Evolutionary conservation across 2,888 invertebrate species (phyloP).

Genomic region (Eudasyphora cyanicolor): DNA sequence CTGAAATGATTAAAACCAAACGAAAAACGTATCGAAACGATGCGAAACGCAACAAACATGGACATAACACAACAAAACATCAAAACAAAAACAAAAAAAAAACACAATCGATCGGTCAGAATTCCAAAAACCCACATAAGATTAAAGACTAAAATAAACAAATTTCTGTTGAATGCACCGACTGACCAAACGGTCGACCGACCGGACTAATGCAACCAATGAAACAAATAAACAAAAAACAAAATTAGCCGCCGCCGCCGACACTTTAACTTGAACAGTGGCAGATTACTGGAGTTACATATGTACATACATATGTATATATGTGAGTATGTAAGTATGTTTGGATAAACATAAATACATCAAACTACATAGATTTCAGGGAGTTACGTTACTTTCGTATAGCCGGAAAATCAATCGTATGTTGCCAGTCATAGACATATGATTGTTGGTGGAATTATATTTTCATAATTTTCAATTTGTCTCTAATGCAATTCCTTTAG

Average conservation of each 20-base stretch:
- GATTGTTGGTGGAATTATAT: too few species aligned
- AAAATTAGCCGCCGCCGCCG: too few species aligned
- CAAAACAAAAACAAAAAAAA: too few species aligned
- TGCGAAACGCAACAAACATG: conserved; percentile 29
- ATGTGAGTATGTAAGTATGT: not conserved
- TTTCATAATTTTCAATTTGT: too few species aligned
- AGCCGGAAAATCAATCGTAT: too few species aligned
- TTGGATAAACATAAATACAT: not conserved
- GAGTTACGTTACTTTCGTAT: too few species aligned
- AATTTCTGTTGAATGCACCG: conserved; percentile 28
- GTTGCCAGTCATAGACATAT: too few species aligned
- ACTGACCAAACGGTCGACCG: too few species aligned
- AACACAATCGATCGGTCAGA: conserved; percentile 44
- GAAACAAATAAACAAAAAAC: too few species aligned
- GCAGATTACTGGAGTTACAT: not conserved
- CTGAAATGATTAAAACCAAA: conserved; percentile 27
- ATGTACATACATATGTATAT: not conserved
- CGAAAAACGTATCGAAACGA: too few species aligned
- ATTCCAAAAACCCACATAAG: conserved; percentile 58
- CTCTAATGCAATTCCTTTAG: too few species aligned
- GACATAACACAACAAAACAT: not conserved
- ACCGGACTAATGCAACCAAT: conserved; percentile 14
- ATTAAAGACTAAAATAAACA: conserved; percentile 40
- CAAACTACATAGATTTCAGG: not conserved
- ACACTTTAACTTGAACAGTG: not conserved